Evolutionary conservation across 2,888 invertebrate genomes (phyloP), one percentile per base, ranked within the genome.

Genomic region (Tipula unca): DNA sequence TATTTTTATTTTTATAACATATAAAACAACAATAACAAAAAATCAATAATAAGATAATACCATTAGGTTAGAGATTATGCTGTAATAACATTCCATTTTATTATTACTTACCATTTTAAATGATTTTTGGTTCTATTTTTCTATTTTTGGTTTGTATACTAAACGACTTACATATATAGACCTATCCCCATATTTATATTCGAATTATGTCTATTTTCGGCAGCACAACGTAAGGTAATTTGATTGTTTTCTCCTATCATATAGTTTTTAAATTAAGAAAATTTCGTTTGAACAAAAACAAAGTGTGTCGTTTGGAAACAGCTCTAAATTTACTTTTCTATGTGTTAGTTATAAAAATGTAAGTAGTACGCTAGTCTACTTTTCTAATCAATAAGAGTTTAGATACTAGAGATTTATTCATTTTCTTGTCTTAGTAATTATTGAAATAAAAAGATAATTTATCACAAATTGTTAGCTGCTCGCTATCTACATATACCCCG

Each of bases 31-130:
- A 69, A 25, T 25, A 69, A 69, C 69, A 20, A 25, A 25, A 20
- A 69, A 69, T 69, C 25, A n/a, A 69, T 69, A 69, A 69, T 69
- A 69, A 69, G 69, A 69, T 69, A 69, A 69, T 69, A 69, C 69
- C 69, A 69, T 69, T 69, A 69, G 25, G 25, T 69, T 69, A 69
- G 69, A 25, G 69, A 69, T 69, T 69, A 69, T 69, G 69, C 69
- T 69, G 69, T 69, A 69, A 10, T 69, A 25, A 69, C 25, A 69
- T 69, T 69, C 6, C 25, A 13, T 69, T 69, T 69, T 69, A 69
- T 69, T 69, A 69, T 20, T 69, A 69, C 25, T 20, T 69, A 20
- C 69, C 69, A 69, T 69, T 69, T 69, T 25, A 69, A 69, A 69
- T 10, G 69, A 69, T 69, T 20, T 69, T 69, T 13, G 8, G 25